Base-by-base conservation (phyloP, 2,888 invertebrate genomes). In the Hoplodrina blanda region DNA sequence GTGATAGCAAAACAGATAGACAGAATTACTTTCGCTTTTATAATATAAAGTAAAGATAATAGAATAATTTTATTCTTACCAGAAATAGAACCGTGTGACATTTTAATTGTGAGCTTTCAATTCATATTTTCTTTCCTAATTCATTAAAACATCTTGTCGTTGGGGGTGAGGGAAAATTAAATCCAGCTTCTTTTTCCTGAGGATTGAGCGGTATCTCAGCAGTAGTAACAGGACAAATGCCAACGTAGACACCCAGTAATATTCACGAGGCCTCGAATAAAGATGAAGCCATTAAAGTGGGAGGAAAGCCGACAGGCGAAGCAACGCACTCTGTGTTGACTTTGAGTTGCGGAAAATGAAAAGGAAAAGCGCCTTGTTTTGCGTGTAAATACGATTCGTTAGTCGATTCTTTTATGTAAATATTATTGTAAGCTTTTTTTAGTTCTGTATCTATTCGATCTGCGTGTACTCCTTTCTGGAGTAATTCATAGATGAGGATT, bases 381-480 rank as follows among this genome's bases (percentile, higher is more conserved):
- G 85, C 83, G 85, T 81, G 84, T 78, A 86, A 87, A 83, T 84
- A 87, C 87, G 89, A 88, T 89, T 90, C 88, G 87, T 90, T 89
- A 88, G 87, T 83, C 89, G 81, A 90, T 88, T 85, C 85, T 83
- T 86, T 88, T 85, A 86, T 86, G 88, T 85, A 88, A 92, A 92
- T 89, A 88, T 84, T 88, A 88, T 89, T 88, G 88, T 75, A 70
- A 57, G 73, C 49, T 60, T 75, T n/a, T 64, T 82, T 69, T 83
- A 83, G 78, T 84, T 85, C 64, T 64, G 1, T 46, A 46, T 46
- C 46, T 17, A 65, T 46, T 30, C 68, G 76, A 76, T 75, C 69
- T 70, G 54, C 79, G 73, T 75, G 19, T 70, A 71, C 65, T 65
- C 55, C 17, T 8, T 63, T 68, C 49, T 11, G 11, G n/a, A 62